phyloP scores from a whole-genome alignment of 2,888 invertebrate species.

The Teinopalpus imperialis region DNA sequence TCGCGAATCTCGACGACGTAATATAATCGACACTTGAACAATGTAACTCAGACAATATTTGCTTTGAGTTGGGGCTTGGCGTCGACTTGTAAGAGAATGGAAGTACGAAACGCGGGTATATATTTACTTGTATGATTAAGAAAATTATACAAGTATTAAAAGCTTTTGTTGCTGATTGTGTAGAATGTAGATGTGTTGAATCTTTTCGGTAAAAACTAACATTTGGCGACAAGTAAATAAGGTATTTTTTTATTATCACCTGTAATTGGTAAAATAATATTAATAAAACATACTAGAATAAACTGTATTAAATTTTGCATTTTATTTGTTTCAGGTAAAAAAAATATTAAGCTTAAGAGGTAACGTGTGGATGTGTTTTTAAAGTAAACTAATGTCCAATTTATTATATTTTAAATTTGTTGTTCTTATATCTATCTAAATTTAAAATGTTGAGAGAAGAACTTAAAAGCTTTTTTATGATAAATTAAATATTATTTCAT shows the following conservation, averaged over 20 bases:
- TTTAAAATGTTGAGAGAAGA: no score
- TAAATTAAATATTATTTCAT: no score
- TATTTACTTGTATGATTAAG: slow-evolving; percentile 30
- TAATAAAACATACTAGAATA: no score
- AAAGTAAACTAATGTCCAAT: no score
- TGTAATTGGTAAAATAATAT: no score
- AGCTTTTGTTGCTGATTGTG: slow-evolving; percentile 19
- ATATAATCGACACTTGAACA: slow-evolving; percentile 30
- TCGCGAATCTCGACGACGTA: slow-evolving; percentile 26
- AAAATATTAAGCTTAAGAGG: no score
- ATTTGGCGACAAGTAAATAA: background rate
- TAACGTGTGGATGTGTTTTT: no score
- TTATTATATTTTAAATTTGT: no score
- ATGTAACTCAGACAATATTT: slow-evolving; percentile 30
- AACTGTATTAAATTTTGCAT: background rate
- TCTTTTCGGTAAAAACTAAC: slow-evolving; percentile 7
- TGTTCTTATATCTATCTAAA: no score
- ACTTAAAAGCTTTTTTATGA: no score
- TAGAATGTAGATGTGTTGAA: slow-evolving; percentile 3
- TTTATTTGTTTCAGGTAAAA: slow-evolving; percentile 4
- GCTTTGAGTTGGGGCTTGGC: slow-evolving; percentile 24
- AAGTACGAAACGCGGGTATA: slow-evolving; percentile 18
- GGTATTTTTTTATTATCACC: no score
- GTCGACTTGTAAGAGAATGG: slow-evolving; percentile 24
- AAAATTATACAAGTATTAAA: slow-evolving; percentile 29